Base-by-base conservation (phyloP, 2,888 invertebrate genomes). In the Coelopa pilipes region DNA sequence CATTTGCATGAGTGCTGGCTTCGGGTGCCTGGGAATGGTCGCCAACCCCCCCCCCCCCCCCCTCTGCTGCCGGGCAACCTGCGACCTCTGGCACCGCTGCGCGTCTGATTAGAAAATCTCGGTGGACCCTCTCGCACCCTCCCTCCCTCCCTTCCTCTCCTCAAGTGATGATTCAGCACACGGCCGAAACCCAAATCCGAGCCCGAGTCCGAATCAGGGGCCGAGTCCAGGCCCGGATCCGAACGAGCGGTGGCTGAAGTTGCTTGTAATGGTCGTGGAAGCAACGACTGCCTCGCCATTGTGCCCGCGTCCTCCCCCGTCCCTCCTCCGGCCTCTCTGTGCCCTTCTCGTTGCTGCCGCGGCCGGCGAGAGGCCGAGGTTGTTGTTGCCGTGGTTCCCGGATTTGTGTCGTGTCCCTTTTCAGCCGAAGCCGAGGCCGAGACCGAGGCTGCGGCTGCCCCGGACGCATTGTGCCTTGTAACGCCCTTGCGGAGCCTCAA, bases 401-500 rank as follows among this genome's bases (percentile, higher is more conserved):
- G 2, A 7, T 3, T 53, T 53, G 53, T 53, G 34, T 34, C 34
- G 34, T 34, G 4, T 34, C 34, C 34, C 34, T 34, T 34, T 7
- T 34, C 34, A 7, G 7, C 34, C n/a, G n/a, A n/a, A n/a, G n/a
- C n/a, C n/a, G 2, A 2, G 34, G 2, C 34, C 34, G 34, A 34
- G n/a, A n/a, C n/a, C n/a, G n/a, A n/a, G n/a, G n/a, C 34, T 34
- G 34, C 34, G 34, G 34, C 34, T 34, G 34, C 34, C 34, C 10
- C 34, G 34, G 34, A 34, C 34, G 34, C 34, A 45, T 17, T 47
- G 45, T 65, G 46, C 68, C 12, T 34, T 60, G 53, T 11, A 45
- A 73, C 53, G 50, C 73, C 60, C 46, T 46, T 62, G 62, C 63
- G 57, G 45, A 45, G 24, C 69, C 55, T 73, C 68, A 69, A 73